Evolutionary conservation across 2,797 vertebrate species (phyloP).

Genomic region (Ptychobarbus kaznakovi): DNA sequence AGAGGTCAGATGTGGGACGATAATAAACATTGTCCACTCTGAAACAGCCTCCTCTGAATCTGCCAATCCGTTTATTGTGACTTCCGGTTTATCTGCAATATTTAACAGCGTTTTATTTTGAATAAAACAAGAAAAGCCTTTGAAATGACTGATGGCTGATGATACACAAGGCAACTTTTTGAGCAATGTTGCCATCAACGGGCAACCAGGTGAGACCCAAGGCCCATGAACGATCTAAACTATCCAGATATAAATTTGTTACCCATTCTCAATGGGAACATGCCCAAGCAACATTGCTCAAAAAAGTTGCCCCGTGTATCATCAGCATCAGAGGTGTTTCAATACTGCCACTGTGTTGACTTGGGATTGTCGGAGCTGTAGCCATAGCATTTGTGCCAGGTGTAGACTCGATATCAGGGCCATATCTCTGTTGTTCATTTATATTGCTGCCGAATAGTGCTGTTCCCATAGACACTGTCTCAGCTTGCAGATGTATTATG

Average conservation of each 20-base stretch:
- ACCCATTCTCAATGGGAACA: neutral
- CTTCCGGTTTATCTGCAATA: constrained; percentile 53
- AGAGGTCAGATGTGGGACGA: constrained; percentile 46
- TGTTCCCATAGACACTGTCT: constrained; percentile 53
- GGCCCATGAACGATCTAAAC: neutral
- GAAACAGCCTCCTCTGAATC: constrained; percentile 23
- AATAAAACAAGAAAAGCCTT: constrained; percentile 57
- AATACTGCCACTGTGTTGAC: constrained; percentile 65
- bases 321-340: constrained; percentile 39
- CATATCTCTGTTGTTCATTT: constrained; percentile 46
- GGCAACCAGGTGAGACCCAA: neutral
- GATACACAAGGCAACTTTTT: constrained; percentile 34
- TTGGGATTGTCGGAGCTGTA: constrained; percentile 53
- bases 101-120: constrained; percentile 58
- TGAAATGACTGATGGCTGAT: constrained; percentile 45
- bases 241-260: neutral
- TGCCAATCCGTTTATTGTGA: constrained; percentile 54
- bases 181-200: neutral
- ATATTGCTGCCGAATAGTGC: constrained; percentile 52
- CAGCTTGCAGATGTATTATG: constrained; percentile 48
- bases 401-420: constrained; percentile 55
- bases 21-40: neutral
- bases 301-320: neutral
- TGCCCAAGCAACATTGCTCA: neutral
- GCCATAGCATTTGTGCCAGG: constrained; percentile 57